Conservation (phyloP, 1,140 invertebrate genomes). For the Tetragonula clypearis region DNA sequence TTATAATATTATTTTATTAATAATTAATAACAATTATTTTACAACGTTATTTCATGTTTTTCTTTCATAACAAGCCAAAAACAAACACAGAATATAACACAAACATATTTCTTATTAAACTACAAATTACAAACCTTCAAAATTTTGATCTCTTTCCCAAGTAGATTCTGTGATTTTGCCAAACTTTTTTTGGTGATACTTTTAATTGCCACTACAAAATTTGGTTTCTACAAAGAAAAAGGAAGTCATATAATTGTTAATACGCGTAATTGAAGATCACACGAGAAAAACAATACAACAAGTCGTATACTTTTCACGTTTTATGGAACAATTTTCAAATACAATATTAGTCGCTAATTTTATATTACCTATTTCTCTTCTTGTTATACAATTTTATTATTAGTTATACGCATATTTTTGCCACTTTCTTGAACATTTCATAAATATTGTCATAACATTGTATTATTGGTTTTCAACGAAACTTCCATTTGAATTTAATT, state of each 20-base stretch:
- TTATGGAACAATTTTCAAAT: not conserved
- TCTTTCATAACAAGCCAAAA: not conserved
- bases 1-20: constrained; percentile 3
- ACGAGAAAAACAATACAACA: not conserved
- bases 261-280: not conserved
- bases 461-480: too few relatives aligned
- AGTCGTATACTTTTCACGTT: not conserved
- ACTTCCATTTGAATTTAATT: too few relatives aligned
- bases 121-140: constrained; percentile 87
- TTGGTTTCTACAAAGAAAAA: constrained; percentile 88
- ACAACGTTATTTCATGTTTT: not conserved
- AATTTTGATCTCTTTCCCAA: constrained; percentile 99
- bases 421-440: too few relatives aligned
- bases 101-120: not conserved
- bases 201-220: constrained; percentile 96
- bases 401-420: too few relatives aligned
- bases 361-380: too few relatives aligned
- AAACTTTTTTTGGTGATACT: constrained; percentile 98
- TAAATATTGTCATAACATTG: too few relatives aligned
- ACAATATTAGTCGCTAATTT: too few relatives aligned
- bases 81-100: not conserved
- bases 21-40: not conserved
- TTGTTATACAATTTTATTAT: too few relatives aligned
- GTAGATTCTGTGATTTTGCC: constrained; percentile 97
- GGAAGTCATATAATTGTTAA: not conserved